Evolutionary conservation across 2,888 invertebrate genomes (phyloP).

Genomic region (Ptychoptera albimana): DNA sequence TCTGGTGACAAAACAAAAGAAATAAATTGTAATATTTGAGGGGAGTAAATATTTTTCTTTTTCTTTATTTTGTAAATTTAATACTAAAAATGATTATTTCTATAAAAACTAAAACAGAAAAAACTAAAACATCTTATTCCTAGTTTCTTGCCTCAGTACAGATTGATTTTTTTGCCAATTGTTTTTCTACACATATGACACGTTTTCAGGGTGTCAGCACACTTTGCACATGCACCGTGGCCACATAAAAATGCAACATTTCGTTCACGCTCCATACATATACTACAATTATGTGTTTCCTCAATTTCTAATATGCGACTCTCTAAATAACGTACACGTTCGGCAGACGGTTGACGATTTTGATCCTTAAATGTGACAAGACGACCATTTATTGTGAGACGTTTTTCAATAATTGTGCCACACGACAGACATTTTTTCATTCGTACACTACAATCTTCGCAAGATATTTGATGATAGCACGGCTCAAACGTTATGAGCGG

Average conservation of each 20-base stretch:
- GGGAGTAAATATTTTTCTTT: too few relatives aligned
- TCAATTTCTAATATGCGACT: constrained; percentile 73
- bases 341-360: constrained; percentile 43
- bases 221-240: constrained; percentile 68
- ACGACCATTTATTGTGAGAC: constrained; percentile 36
- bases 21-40: too few relatives aligned
- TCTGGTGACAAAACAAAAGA: too few relatives aligned
- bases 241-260: constrained; percentile 81
- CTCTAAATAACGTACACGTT: constrained; percentile 48
- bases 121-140: too few relatives aligned
- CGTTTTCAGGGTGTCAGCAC: constrained; percentile 62
- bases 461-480: constrained; percentile 56
- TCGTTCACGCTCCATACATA: constrained; percentile 71
- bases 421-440: constrained; percentile 66
- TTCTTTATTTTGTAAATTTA: too few relatives aligned
- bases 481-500: constrained; percentile 51
- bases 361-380: constrained; percentile 30
- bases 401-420: constrained; percentile 39
- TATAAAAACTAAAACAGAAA: too few relatives aligned
- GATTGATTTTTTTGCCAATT: constrained; percentile 29
- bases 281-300: constrained; percentile 70
- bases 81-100: too few relatives aligned
- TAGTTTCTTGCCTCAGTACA: constrained; percentile 18
- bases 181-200: constrained; percentile 59
- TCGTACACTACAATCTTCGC: constrained; percentile 55